Evolutionary conservation across 2,113 vertebrate genomes (phyloP), one percentile per base, ranked within the genome.

Genomic region (Melanerpes formicivorus): DNA sequence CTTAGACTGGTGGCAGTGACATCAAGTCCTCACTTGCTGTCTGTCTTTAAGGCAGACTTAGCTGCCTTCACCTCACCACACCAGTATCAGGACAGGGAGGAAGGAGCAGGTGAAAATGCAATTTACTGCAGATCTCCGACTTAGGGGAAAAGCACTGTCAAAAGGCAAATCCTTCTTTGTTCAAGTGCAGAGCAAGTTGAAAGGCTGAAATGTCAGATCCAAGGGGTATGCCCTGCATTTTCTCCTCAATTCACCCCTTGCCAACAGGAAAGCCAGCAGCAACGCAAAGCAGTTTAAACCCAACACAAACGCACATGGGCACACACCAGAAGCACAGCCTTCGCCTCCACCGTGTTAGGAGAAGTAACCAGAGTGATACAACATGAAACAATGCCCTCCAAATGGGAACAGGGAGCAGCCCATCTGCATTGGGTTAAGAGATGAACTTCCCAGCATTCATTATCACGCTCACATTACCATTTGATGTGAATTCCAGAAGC

Each of bases 261-360:
- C n/a, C 27, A 10, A 70, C 22, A 29, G 71, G 66, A 54, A 60
- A 74, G 84, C 11, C 29, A 60, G 62, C 18, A 42, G 58, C 22
- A 6, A 40, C 0, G 0, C 75, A 63, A 67, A 32, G 27, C 32
- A 26, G 25, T n/a, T 63, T 30, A 27, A 58, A 81, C 81, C 11
- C 32, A 22, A 50, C 23, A 10, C 27, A 63, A 34, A 10, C 34
- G 29, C 0, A 0, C 1, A 1, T 3, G n/a, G 74, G 70, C 34
- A 81, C 67, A 55, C 18, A 25, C 18, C 22, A 23, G 23, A 70
- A 81, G 30, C 0, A 2, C 42, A 81, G 44, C 16, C 23, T 29
- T 54, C 58, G 63, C 71, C 27, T 60, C 65, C 40, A 26, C 42
- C 2, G 0, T 1, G 0, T 62, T 18, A 58, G 40, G 59, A 29